Conservation (phyloP, 2,113 vertebrate species). For the Aldabrachelys gigantea region DNA sequence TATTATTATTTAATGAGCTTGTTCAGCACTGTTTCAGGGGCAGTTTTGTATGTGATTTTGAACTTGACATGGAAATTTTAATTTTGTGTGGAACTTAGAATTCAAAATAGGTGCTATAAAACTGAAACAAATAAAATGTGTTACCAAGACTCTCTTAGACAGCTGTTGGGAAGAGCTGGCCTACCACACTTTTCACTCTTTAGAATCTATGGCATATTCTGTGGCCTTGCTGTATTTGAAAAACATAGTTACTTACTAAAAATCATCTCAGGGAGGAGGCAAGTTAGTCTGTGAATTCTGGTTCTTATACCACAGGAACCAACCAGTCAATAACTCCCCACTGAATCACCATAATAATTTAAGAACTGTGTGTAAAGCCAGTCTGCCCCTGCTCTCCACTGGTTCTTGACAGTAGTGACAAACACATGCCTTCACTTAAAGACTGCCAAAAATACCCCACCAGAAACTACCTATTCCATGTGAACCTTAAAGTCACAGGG, state of each 20-base stretch:
- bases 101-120: conserved; percentile 13
- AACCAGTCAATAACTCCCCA: not conserved
- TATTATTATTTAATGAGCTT: conserved; percentile 40
- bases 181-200: not conserved
- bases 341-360: not conserved
- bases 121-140: conserved; percentile 34
- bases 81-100: conserved; percentile 37
- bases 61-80: conserved; percentile 38
- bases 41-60: conserved; percentile 43
- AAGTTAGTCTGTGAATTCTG: not conserved
- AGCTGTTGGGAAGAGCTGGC: not conserved
- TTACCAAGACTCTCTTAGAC: conserved; percentile 17
- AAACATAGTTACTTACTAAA: not conserved
- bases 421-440: not conserved
- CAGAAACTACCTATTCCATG: not conserved
- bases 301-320: not conserved
- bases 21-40: conserved; percentile 14
- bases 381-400: not conserved
- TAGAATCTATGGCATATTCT: not conserved
- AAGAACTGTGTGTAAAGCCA: not conserved
- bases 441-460: not conserved
- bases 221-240: conserved; percentile 17
- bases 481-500: not conserved
- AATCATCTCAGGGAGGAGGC: not conserved
- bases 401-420: not conserved